Conservation (phyloP, 2,888 invertebrate species). For the Scrobipalpa costella region DNA sequence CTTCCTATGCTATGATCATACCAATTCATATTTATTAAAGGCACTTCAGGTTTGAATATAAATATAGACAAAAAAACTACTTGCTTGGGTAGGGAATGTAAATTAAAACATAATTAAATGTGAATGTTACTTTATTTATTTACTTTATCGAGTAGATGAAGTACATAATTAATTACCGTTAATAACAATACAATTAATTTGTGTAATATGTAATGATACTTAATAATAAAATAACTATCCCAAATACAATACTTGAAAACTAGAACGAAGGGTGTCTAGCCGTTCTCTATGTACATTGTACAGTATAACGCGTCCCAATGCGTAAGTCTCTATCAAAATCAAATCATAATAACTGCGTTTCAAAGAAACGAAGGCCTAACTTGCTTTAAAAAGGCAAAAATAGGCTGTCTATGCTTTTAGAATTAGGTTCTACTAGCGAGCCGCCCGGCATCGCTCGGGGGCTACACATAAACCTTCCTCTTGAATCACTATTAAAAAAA, state of each 20-base stretch:
- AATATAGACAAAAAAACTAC: no score
- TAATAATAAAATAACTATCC: conserved; percentile 41
- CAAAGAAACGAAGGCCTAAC: no score
- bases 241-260: conserved; percentile 53
- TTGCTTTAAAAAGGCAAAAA: no score
- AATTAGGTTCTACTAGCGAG: no score
- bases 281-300: conserved; percentile 64
- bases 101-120: conserved; percentile 7
- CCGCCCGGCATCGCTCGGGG: no score
- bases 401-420: no score
- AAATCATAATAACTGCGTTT: no score
- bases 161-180: conserved; percentile 69
- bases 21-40: no score
- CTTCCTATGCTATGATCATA: background rate
- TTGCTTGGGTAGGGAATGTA: no score
- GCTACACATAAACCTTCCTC: no score
- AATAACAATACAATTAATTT: conserved; percentile 64
- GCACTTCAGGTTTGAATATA: no score
- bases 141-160: conserved; percentile 64
- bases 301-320: conserved; percentile 46
- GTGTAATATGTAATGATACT: conserved; percentile 50
- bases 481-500: no score
- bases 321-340: background rate
- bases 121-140: conserved; percentile 58
- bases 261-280: conserved; percentile 46